These are phyloP conservation scores for Ferdinandea cuprea DNA, from an alignment of 2,888 invertebrate genomes.

Conservation along the genomic window DNA sequence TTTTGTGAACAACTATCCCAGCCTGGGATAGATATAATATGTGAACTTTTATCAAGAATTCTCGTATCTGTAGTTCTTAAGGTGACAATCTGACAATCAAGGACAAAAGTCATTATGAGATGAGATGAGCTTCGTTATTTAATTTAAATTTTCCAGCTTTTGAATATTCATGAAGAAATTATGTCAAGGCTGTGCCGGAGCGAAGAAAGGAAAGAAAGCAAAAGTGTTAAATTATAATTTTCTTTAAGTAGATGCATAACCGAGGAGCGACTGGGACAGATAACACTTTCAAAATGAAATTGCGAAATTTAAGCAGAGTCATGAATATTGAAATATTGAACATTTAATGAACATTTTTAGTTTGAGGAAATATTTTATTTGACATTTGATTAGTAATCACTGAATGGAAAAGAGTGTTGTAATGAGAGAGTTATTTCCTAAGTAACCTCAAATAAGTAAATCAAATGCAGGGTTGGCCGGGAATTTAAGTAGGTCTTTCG, in stretches of 20 bases:
- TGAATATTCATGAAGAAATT: constrained; percentile 66
- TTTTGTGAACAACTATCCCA: not conserved
- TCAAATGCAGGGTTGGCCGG: too few relatives aligned
- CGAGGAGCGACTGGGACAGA: not conserved
- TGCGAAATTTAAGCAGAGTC: constrained; percentile 41
- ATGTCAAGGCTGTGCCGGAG: constrained; percentile 55
- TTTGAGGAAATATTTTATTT: too few relatives aligned
- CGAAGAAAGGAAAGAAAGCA: constrained; percentile 12
- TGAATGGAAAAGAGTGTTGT: too few relatives aligned
- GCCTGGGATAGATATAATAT: not conserved
- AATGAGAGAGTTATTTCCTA: too few relatives aligned
- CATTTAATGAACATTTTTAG: too few relatives aligned
- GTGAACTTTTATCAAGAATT: constrained; percentile 26
- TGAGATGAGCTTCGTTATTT: constrained; percentile 64
- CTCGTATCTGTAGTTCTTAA: not conserved
- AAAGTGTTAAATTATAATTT: constrained; percentile 9
- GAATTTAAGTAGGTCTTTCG: too few relatives aligned
- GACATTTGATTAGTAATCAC: too few relatives aligned
- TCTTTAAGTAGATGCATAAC: constrained; percentile 25
- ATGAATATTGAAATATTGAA: constrained; percentile 60
- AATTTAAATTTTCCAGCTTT: constrained; percentile 63
- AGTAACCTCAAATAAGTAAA: too few relatives aligned
- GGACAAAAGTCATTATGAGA: constrained; percentile 54
- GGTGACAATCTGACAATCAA: constrained; percentile 45
- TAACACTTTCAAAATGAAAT: constrained; percentile 22